Base-by-base conservation (phyloP, 2,113 vertebrate species). In the Paratilapia polleni region DNA sequence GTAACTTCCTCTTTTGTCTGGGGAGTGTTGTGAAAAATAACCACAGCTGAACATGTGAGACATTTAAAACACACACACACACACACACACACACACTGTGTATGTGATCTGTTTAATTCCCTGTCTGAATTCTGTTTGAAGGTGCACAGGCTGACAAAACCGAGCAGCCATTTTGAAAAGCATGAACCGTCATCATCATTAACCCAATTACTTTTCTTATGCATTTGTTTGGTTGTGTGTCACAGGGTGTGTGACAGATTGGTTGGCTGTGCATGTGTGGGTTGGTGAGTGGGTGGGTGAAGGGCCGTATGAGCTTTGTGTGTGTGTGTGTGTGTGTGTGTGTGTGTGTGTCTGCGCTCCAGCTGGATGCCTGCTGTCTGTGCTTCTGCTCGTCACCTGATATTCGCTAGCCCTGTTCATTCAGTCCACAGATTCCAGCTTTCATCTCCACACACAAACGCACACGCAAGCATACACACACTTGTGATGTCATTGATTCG, bases 401-500 rank as follows among this genome's bases (percentile, higher is more conserved):
- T 91, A 75, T 78, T 80, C 58, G 17, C 80, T 59, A 74, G 78
- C 81, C 62, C 5, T 64, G 68, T 76, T 91, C 88, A 78, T 83
- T 80, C 87, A 63, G 68, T 78, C 63, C n/a, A 74, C 85, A 76
- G 70, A 86, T 90, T 87, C 79, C 87, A 66, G 79, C 84, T 90
- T 91, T 92, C 84, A 91, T 92, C 88, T 87, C 58, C 61, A 10
- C 52, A 38, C 81, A 62, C 60, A 63, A 38, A 58, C 64, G 59
- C 54, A 47, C 6, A 8, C 56, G 57, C 74, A 61, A 62, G 66
- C 78, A 81, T 63, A 6, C 73, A 36, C 78, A 56, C 68, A 59
- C 81, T 12, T 6, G 84, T 94, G 95, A 96, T 94, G 95, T 95
- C 94, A 96, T 88, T 88, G 90, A 88, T 89, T 93, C 85, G 9